Evolutionary conservation across 2,797 vertebrate species (phyloP), one percentile per base, ranked within the genome.

Genomic region (Coranthus polyacanthus): DNA sequence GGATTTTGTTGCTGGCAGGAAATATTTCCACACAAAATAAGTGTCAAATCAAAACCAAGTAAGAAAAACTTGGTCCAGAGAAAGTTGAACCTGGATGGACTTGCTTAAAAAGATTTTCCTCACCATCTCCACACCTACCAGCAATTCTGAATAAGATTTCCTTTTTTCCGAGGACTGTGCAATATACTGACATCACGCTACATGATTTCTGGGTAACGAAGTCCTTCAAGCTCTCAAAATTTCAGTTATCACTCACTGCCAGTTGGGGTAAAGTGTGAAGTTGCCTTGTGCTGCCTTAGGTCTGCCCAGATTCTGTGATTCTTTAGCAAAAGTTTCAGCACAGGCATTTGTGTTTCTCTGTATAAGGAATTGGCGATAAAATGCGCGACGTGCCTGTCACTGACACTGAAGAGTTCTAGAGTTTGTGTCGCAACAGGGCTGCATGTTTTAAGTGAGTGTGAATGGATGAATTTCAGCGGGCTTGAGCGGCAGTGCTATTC

Each of bases 351-450:
- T 71, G 47, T 61, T 75, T 55, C 7, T 52, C 13, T 22, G 42
- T 52, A 21, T 29, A 18, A 55, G 36, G 41, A 38, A 22, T 4
- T 36, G 4, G 53, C 47, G 15, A 58, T 21, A 72, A 18, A 49
- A 34, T 61, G 64, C 62, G n/a, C n/a, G n/a, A n/a, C n/a, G n/a
- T n/a, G n/a, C n/a, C n/a, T n/a, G n/a, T 51, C 55, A 65, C 1
- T 72, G 75, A 68, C 67, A 77, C 21, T 69, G 53, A 62, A 45
- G 41, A 29, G 44, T 67, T 68, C 34, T 42, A 66, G 24, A 63
- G 47, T 60, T 34, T 57, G 43, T 43, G 42, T 68, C 60, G 66
- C 37, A 39, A 0, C 37, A 34, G 38, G 36, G 18, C 29, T 64
- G 22, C 12, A n/a, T 53, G 62, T 56, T 75, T 26, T 24, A 54